A percentile compares a stretch with the other conserved stretches of the same genome.
Conservation (phyloP, 1,140 invertebrate species). For the Pteromalus puparum region DNA sequence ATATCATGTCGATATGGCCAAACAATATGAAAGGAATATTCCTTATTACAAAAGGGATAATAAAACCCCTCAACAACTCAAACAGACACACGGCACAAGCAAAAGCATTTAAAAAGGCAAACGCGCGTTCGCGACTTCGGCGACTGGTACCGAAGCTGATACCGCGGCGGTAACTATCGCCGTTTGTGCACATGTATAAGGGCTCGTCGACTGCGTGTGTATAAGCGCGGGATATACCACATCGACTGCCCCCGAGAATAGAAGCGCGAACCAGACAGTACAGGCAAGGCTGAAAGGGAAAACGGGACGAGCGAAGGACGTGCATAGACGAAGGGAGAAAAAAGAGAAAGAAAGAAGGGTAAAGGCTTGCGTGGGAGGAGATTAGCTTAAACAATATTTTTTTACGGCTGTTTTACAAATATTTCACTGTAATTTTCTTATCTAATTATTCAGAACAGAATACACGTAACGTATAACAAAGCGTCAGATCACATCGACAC, state of each 20-base stretch:
- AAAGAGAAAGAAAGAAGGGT: background rate
- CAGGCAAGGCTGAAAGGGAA: background rate
- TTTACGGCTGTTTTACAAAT: no score
- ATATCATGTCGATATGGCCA: no score
- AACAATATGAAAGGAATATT: no score
- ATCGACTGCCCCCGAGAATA: background rate
- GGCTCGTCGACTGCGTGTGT: conserved; percentile 43
- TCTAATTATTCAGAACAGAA: no score
- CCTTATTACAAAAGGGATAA: no score
- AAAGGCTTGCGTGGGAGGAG: background rate
- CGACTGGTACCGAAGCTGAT: conserved; percentile 72
- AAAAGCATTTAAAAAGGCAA: conserved; percentile 35
- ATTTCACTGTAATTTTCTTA: no score
- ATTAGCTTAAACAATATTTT: no score
- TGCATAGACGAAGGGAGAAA: no score
- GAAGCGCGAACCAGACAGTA: background rate
- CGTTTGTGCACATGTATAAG: conserved; percentile 53
- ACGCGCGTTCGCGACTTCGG: conserved; percentile 58
- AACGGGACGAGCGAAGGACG: no score
- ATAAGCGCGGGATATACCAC: background rate
- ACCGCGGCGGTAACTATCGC: conserved; percentile 49
- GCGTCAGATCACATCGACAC: no score
- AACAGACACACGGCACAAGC: background rate
- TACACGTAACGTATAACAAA: no score
- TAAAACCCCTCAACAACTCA: no score